These are phyloP conservation scores for Ascidia mentula DNA, from an alignment of 23 tunicate genomes.

Conservation along the genomic window DNA sequence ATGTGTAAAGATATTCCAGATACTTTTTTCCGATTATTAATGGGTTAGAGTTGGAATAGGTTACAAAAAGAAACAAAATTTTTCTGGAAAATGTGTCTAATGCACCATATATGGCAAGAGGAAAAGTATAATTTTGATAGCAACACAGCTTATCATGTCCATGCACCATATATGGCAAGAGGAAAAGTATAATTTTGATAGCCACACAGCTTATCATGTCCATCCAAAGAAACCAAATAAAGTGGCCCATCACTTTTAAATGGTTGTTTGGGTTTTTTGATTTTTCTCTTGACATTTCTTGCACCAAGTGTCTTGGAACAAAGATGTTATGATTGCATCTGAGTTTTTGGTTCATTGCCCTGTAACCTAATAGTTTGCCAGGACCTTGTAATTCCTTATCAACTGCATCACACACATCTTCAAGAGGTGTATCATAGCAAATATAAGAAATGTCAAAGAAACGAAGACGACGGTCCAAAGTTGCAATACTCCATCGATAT, in stretches of 20 bases:
- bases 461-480: conserved; percentile 6
- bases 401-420: conserved; percentile 2
- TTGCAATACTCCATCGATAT: conserved; percentile 9
- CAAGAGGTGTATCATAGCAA: conserved; percentile 6
- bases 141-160: no score
- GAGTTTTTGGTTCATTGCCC: conserved; percentile 9
- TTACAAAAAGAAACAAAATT: conserved; percentile 10
- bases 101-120: conserved; percentile 19
- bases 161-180: conserved; percentile 13
- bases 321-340: neutral
- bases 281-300: conserved; percentile 4
- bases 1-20: conserved; percentile 11
- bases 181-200: conserved; percentile 35
- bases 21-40: conserved; percentile 17
- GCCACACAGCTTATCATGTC: conserved; percentile 30
- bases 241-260: conserved; percentile 13
- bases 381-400: conserved; percentile 7
- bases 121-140: conserved; percentile 33
- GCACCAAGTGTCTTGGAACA: neutral
- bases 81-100: conserved; percentile 23
- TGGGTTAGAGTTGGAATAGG: conserved; percentile 13
- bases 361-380: neutral
- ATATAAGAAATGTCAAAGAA: neutral
- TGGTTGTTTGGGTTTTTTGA: neutral
- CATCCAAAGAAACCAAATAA: conserved; percentile 25